phyloP scores from a whole-genome alignment of 1,140 invertebrate genomes.

The Dreissena rostriformis region DNA sequence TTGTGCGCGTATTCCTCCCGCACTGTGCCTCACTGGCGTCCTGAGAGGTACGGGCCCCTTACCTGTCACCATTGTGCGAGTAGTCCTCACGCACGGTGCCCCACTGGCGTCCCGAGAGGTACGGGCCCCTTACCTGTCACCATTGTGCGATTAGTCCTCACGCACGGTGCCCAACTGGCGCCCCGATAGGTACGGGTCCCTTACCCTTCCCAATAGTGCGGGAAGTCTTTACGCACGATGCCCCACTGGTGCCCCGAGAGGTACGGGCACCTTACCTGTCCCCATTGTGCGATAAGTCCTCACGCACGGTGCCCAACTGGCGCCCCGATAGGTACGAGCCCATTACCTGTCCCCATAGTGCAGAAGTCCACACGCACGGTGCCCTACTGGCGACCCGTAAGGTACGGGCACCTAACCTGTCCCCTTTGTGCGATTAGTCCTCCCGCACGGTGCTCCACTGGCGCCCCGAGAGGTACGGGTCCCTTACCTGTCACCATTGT shows the following conservation, averaged over 20 bases:
- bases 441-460: no score
- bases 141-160: conserved; percentile 81
- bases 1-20: conserved; percentile 80
- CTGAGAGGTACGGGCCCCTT: conserved; percentile 81
- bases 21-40: conserved; percentile 82
- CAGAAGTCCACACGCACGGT: no score
- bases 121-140: conserved; percentile 81
- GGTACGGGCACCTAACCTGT: no score
- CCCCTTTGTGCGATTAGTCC: no score
- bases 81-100: conserved; percentile 82
- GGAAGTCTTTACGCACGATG: conserved; percentile 82
- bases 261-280: conserved; percentile 82
- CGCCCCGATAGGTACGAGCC: no score
- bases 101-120: conserved; percentile 81
- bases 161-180: conserved; percentile 82
- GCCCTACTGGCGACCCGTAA: no score
- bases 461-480: no score
- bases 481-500: no score
- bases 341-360: no score
- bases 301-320: no score
- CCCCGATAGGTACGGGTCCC: conserved; percentile 81
- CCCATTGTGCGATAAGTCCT: no score
- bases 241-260: conserved; percentile 81
- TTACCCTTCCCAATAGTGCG: conserved; percentile 79
- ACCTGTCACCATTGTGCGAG: conserved; percentile 80